These are phyloP conservation scores for Tragopan temminckii DNA, from an alignment of 2,797 vertebrate genomes.

Conservation along the genomic window DNA sequence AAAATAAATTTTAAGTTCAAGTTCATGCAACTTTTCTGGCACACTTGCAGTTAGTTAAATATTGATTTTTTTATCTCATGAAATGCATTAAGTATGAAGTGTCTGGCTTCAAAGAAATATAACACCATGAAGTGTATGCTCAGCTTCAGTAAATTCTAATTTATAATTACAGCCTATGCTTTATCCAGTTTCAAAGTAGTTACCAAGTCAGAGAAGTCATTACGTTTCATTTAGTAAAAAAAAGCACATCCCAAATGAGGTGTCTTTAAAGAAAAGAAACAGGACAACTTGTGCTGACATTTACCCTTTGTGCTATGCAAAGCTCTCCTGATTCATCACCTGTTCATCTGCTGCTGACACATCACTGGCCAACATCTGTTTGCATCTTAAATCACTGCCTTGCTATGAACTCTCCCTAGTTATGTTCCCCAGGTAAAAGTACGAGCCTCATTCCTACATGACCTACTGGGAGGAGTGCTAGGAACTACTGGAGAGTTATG, in stretches of 20 bases:
- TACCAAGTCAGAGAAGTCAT: slow-evolving; percentile 53
- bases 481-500: background rate
- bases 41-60: background rate
- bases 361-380: slow-evolving; percentile 31
- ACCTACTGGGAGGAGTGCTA: background rate
- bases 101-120: slow-evolving; percentile 2
- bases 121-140: background rate
- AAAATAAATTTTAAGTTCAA: background rate
- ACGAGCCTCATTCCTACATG: background rate
- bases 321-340: slow-evolving; percentile 64
- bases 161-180: slow-evolving; percentile 12
- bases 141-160: slow-evolving; percentile 29
- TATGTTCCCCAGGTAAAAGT: background rate
- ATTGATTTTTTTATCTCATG: background rate
- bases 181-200: slow-evolving; percentile 57
- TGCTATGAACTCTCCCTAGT: background rate
- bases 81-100: background rate
- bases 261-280: slow-evolving; percentile 63
- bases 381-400: slow-evolving; percentile 6
- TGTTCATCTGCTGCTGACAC: slow-evolving; percentile 23
- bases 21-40: background rate
- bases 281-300: slow-evolving; percentile 38
- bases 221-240: background rate
- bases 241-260: slow-evolving; percentile 56
- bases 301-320: slow-evolving; percentile 53